phyloP scores from a whole-genome alignment of 1,140 invertebrate genomes.

The Solen grandis region DNA sequence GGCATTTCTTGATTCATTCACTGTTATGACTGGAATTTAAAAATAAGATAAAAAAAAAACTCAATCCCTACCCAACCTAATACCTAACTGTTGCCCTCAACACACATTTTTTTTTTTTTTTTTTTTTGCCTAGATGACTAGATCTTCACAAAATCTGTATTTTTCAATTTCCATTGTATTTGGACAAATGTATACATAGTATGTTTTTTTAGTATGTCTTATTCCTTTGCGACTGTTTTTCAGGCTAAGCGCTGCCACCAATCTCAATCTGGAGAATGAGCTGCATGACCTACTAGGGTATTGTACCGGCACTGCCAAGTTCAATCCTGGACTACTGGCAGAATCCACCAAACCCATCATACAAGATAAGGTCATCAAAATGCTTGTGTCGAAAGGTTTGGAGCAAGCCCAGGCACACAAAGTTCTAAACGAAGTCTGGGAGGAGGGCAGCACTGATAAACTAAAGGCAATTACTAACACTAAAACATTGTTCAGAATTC shows the following conservation, averaged over 20 bases:
- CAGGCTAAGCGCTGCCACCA: slow-evolving; percentile 71
- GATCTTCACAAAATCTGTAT: no score
- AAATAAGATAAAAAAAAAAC: no score
- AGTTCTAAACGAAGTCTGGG: slow-evolving; percentile 68
- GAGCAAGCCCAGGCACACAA: slow-evolving; percentile 55
- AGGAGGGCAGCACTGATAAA: slow-evolving; percentile 67
- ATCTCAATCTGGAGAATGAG: slow-evolving; percentile 73
- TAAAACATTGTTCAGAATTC: slow-evolving; percentile 78
- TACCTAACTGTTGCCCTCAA: no score
- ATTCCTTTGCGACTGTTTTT: slow-evolving; percentile 55
- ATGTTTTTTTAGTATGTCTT: no score
- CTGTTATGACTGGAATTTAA: no score
- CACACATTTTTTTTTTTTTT: no score
- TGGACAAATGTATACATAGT: no score
- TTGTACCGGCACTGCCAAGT: slow-evolving; percentile 70
- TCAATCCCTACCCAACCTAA: no score
- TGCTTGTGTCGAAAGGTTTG: slow-evolving; percentile 79
- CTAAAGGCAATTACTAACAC: slow-evolving; percentile 79
- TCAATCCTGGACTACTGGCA: slow-evolving; percentile 81
- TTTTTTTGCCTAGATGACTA: no score
- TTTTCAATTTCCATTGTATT: no score
- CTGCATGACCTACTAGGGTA: slow-evolving; percentile 80
- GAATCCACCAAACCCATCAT: slow-evolving; percentile 79
- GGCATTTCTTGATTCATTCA: no score
- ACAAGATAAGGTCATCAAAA: slow-evolving; percentile 73